Conservation (phyloP, 2,888 invertebrate species). For the Sisyra terminalis region DNA sequence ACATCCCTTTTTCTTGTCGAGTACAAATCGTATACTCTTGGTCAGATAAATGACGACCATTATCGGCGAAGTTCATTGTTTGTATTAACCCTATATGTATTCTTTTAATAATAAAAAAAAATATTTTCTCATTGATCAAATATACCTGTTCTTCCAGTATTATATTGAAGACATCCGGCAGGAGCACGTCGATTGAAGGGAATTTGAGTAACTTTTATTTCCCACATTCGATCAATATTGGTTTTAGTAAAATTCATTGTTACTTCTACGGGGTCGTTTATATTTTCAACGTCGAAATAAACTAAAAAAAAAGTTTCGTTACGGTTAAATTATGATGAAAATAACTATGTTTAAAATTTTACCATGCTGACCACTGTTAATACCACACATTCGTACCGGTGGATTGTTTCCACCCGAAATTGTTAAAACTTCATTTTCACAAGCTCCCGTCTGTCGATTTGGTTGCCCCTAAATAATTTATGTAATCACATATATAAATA, state of each 20-base stretch:
- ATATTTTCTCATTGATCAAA: slow-evolving; percentile 2
- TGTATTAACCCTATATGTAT: slow-evolving; percentile 36
- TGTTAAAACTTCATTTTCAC: slow-evolving; percentile 56
- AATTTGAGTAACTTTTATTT: slow-evolving; percentile 58
- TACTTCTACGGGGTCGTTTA: slow-evolving; percentile 30
- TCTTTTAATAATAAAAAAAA: too few species aligned
- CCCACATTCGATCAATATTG: slow-evolving; percentile 57
- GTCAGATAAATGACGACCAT: slow-evolving; percentile 62
- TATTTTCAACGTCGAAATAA: slow-evolving; percentile 46
- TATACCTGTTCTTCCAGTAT: slow-evolving; percentile 39
- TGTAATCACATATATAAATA: neutral
- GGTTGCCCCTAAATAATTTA: slow-evolving; percentile 52
- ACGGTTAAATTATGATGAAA: neutral
- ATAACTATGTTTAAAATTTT: slow-evolving; percentile 21
- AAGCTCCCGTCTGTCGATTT: slow-evolving; percentile 59
- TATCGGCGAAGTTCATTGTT: slow-evolving; percentile 68
- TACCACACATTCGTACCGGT: slow-evolving; percentile 54
- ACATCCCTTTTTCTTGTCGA: slow-evolving; percentile 49
- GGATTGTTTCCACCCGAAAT: slow-evolving; percentile 37
- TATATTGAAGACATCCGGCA: slow-evolving; percentile 60
- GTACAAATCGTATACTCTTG: slow-evolving; percentile 68
- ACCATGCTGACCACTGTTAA: slow-evolving; percentile 76
- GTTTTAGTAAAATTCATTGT: slow-evolving; percentile 39
- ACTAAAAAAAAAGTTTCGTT: slow-evolving; percentile 26
- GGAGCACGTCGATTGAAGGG: slow-evolving; percentile 64